Base-by-base conservation (phyloP, 2,797 vertebrate genomes). In the Hipposideros larvatus region DNA sequence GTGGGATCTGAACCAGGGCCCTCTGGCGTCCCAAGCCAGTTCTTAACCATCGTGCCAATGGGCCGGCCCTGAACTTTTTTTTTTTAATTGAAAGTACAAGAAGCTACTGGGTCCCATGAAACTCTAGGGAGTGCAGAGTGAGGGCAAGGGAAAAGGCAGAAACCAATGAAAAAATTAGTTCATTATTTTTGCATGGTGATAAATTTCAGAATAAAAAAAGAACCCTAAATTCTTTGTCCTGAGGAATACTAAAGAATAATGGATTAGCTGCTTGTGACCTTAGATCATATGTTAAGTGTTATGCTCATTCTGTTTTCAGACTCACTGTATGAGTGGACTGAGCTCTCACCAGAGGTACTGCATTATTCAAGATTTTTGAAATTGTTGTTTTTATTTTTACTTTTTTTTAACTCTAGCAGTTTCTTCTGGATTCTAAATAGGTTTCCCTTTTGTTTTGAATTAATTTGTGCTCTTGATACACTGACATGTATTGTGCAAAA, bases 401-500 rank as follows among this genome's bases (percentile, higher is more conserved):
- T 95, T 66, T 92, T 80, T 48, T 77, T 83, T 86, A 59, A 66
- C 80, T 41, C 88, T 85, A 83, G 22, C 13, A 37, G 31, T 80
- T 93, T 75, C 34, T 91, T 92, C 57, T 19, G 37, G 34, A 91
- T 74, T 89, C 19, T 66, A 93, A 87, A 77, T 87, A 73, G 31
- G 7, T 73, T 91, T 63, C 11, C 26, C 21, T 92, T 96, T 96
- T 97, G 55, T 87, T 95, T 79, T 87, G 53, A 92, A 41, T 94
- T 91, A 86, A 43, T 91, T 95, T 90, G 41, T 53, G 74, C 43
- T 85, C 14, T 66, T 88, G 74, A 53, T 87, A n/a, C 37, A 48
- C 61, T 94, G 87, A 90, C 5, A 15, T 46, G 51, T 55, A 66
- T 90, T 41, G 26, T 53, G 16, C 22, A 86, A 73, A 83, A 70